Evolutionary conservation across 1,140 invertebrate genomes (phyloP).

Genomic region (Venustaconcha ellipsiformis): DNA sequence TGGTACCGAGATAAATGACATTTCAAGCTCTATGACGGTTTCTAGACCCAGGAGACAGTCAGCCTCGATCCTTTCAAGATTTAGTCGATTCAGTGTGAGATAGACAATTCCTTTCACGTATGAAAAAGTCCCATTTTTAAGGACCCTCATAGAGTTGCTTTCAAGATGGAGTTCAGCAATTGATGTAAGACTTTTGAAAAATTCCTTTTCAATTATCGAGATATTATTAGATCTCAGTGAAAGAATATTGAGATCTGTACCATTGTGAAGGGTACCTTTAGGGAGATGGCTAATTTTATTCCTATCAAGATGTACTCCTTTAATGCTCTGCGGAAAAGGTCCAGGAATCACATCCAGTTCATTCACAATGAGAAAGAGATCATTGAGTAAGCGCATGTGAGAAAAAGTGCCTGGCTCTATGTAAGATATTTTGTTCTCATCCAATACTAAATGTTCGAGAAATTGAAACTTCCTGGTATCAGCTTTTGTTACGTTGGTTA

Average conservation of each 20-base stretch:
- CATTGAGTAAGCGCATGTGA: constrained; percentile 76
- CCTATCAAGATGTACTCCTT: constrained; percentile 81
- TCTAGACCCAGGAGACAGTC: constrained; percentile 78
- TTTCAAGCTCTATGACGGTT: constrained; percentile 76
- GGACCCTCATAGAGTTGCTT: constrained; percentile 62
- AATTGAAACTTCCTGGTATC: constrained; percentile 89
- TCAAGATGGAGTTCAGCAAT: constrained; percentile 71
- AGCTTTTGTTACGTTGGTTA: constrained; percentile 81
- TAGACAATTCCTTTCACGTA: constrained; percentile 66
- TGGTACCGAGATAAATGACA: constrained; percentile 76
- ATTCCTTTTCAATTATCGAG: constrained; percentile 17
- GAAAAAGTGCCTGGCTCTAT: constrained; percentile 90
- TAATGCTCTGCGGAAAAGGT: constrained; percentile 67
- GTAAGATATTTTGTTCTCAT: constrained; percentile 79
- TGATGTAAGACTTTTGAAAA: constrained; percentile 31
- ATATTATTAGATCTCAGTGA: constrained; percentile 47
- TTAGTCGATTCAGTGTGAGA: constrained; percentile 84
- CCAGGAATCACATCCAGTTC: constrained; percentile 2
- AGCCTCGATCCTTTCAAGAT: constrained; percentile 72
- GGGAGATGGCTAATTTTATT: constrained; percentile 70
- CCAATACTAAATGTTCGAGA: constrained; percentile 83
- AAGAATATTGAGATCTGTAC: constrained; percentile 74
- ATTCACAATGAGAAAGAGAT: constrained; percentile 9
- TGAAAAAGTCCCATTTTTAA: constrained; percentile 61
- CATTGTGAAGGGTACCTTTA: constrained; percentile 83